Conservation (phyloP, 2,888 invertebrate genomes). For the Xanthorhoe spadicearia region DNA sequence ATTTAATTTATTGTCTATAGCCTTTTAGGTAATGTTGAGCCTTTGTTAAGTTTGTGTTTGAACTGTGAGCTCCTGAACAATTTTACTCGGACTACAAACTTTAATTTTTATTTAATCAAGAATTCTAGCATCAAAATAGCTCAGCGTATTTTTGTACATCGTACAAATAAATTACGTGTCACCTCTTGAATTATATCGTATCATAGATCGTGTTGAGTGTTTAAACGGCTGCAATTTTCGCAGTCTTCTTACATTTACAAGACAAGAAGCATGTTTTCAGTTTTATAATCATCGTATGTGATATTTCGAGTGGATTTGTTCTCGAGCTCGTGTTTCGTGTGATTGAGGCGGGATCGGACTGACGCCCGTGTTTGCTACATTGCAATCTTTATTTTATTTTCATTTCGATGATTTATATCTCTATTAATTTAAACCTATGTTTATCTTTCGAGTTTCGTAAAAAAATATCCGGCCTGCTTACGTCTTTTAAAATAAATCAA, state of each 20-base stretch:
- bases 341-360: slow-evolving; percentile 66
- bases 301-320: slow-evolving; percentile 53
- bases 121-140: slow-evolving; percentile 34
- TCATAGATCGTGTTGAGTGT: slow-evolving; percentile 11
- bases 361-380: slow-evolving; percentile 62
- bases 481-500: not conserved
- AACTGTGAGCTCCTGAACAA: slow-evolving; percentile 62
- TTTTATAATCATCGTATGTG: slow-evolving; percentile 15
- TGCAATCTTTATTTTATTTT: slow-evolving; percentile 41
- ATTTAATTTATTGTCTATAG: slow-evolving; percentile 52
- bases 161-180: slow-evolving; percentile 24
- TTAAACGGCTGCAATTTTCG: slow-evolving; percentile 21
- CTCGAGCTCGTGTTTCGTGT: slow-evolving; percentile 63
- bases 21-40: slow-evolving; percentile 60
- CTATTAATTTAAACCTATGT: not conserved
- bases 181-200: slow-evolving; percentile 20
- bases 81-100: slow-evolving; percentile 43
- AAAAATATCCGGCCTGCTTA: not conserved
- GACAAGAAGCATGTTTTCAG: slow-evolving; percentile 20
- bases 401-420: not conserved
- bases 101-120: slow-evolving; percentile 22
- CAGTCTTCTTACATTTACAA: slow-evolving; percentile 9
- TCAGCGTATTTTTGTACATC: slow-evolving; percentile 16
- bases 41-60: slow-evolving; percentile 66
- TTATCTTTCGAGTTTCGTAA: not conserved